Evolutionary conservation across 2,113 vertebrate species (phyloP), one percentile per base, ranked within the genome.

Genomic region (Platichthys stellatus): DNA sequence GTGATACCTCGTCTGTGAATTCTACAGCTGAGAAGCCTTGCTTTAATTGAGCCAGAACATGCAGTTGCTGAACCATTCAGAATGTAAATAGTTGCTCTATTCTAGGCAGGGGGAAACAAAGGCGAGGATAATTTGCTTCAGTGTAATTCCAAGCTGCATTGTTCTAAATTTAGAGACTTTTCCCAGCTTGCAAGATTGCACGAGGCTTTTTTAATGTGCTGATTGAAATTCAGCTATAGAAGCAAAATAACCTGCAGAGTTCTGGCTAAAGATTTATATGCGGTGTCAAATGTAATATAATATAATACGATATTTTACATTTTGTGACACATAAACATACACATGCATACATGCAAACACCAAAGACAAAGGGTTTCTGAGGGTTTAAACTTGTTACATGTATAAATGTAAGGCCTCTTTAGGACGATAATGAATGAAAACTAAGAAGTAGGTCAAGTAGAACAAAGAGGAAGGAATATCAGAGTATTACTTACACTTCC

Each of bases 41-140:
- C 72, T 69, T 61, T 53, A 76, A 63, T 63, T 58, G 66, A 79
- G 72, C 60, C 54, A 72, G 78, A 71, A 60, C n/a, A 45, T 14
- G 58, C 74, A 49, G 51, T 49, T 3, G 21, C 74, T 79, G 71
- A 78, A 78, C 67, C 77, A 78, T 64, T 86, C 76, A 86, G 47
- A 80, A 73, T 69, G 62, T 83, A 85, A 85, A 88, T 74, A 81
- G 71, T 78, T 79, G 76, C 14, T 54, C 70, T 69, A 74, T 85
- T 88, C 76, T n/a, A 31, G 62, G 67, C 24, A 61, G 40, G 54
- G 56, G 58, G 66, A 63, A 81, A 72, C 2, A 1, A 74, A 79
- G 51, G 74, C 24, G 4, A 31, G 70, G 59, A 75, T 75, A 70
- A 81, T 79, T 86, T 51, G 26, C 78, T 69, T 47, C 40, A 74